Percentiles rank a stretch among this genome's conserved stretches.
Evolutionary conservation across 2,797 vertebrate species (phyloP).

Genomic region (Hippocampus kuda): DNA sequence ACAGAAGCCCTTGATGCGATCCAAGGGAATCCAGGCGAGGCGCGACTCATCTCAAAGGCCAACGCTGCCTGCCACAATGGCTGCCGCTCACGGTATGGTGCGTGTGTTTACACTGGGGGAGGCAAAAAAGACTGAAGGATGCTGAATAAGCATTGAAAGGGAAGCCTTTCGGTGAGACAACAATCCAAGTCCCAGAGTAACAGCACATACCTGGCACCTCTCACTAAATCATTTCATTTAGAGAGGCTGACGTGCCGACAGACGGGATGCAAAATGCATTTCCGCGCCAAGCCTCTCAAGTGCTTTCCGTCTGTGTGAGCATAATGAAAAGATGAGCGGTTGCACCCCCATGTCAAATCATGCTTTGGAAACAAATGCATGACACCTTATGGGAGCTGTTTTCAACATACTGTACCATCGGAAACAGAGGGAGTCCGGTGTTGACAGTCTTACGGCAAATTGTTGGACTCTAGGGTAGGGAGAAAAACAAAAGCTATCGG

Average conservation of each 20-base stretch:
- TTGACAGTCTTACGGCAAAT: neutral
- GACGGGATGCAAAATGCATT: slow-evolving; percentile 47
- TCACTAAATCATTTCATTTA: slow-evolving; percentile 59
- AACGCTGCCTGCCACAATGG: slow-evolving; percentile 31
- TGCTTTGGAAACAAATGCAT: slow-evolving; percentile 34
- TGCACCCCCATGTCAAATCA: slow-evolving; percentile 40
- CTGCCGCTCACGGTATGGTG: slow-evolving; percentile 41
- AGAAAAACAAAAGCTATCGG: too few relatives aligned
- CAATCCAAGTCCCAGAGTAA: slow-evolving; percentile 46
- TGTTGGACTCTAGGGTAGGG: neutral
- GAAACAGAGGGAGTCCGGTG: neutral
- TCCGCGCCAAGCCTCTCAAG: slow-evolving; percentile 42
- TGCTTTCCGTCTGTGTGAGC: slow-evolving; percentile 29
- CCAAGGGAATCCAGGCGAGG: slow-evolving; percentile 42
- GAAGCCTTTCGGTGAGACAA: slow-evolving; percentile 43
- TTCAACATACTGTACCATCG: neutral
- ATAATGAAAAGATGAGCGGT: slow-evolving; percentile 49
- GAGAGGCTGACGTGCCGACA: slow-evolving; percentile 53
- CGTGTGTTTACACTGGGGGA: slow-evolving; percentile 38
- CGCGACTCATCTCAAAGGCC: slow-evolving; percentile 45
- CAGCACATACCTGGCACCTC: slow-evolving; percentile 47
- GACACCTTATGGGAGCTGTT: slow-evolving; percentile 29
- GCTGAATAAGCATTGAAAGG: slow-evolving; percentile 46
- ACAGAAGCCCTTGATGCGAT: slow-evolving; percentile 54
- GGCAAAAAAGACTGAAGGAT: slow-evolving; percentile 33